Evolutionary conservation across 1,140 invertebrate species (phyloP).

Genomic region (Physella acuta): DNA sequence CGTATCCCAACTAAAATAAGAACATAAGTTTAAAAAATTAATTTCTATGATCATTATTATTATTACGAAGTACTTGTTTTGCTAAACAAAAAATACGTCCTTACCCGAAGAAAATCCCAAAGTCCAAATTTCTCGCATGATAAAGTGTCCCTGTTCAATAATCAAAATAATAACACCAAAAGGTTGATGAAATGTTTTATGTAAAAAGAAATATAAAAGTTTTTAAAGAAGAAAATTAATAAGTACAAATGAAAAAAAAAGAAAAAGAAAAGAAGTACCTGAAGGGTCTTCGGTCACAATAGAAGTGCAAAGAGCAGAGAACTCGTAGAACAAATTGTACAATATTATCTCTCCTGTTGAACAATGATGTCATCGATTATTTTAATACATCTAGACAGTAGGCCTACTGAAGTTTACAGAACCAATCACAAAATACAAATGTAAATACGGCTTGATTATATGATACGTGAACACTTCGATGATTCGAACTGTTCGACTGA

Average conservation of each 20-base stretch:
- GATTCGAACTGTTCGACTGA: too few species aligned
- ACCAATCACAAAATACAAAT: too few species aligned
- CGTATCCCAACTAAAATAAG: constrained; percentile 59
- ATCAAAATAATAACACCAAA: too few species aligned
- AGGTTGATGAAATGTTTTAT: too few species aligned
- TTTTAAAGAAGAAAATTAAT: neutral
- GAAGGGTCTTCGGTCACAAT: constrained; percentile 62
- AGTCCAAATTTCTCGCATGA: constrained; percentile 68
- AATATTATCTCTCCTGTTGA: constrained; percentile 62
- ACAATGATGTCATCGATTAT: too few species aligned
- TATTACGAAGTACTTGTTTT: too few species aligned
- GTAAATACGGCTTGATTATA: too few species aligned
- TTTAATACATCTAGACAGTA: too few species aligned
- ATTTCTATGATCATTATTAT: too few species aligned
- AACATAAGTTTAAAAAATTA: neutral
- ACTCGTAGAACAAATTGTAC: constrained; percentile 69
- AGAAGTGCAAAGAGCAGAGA: constrained; percentile 68
- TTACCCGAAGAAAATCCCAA: constrained; percentile 67
- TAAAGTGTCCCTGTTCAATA: constrained; percentile 58
- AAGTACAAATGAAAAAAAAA: neutral
- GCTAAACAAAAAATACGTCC: constrained; percentile 14
- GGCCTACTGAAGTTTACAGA: too few species aligned
- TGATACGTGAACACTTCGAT: too few species aligned
- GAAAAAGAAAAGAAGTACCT: neutral
- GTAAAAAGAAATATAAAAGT: neutral